Percentiles rank a stretch among this genome's conserved stretches.
Conservation (phyloP, 2,113 vertebrate species). For the Neoarius graeffei region DNA sequence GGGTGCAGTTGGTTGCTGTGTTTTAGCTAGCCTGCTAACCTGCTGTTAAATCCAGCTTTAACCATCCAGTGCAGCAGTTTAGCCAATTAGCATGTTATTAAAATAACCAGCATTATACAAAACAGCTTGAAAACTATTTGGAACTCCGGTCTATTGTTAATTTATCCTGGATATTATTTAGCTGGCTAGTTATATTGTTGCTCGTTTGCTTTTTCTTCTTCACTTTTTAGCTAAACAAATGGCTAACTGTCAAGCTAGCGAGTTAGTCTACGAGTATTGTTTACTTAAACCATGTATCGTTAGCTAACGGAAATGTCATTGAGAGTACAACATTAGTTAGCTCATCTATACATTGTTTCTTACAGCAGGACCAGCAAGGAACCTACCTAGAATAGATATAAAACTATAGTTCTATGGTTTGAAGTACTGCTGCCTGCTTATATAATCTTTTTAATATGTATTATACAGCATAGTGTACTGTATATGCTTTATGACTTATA, state of each 20-base stretch:
- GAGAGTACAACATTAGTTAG: neutral
- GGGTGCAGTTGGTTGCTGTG: neutral
- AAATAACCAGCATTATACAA: neutral
- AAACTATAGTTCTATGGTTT: neutral
- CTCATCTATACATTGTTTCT: neutral
- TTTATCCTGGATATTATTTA: neutral
- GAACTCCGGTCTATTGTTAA: too few species aligned
- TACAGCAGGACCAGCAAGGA: neutral
- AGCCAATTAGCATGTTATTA: neutral
- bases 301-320: neutral
- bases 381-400: neutral
- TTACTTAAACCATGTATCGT: neutral
- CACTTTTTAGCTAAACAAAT: neutral
- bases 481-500: neutral
- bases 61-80: too few species aligned
- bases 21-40: neutral
- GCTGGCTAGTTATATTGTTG: neutral
- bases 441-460: neutral
- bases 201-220: neutral
- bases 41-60: neutral
- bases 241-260: neutral
- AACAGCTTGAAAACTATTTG: neutral
- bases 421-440: neutral
- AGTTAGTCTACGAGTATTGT: too few species aligned
- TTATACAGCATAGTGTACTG: neutral